Percentiles rank a stretch among this genome's conserved stretches.
Conservation (phyloP, 2,113 vertebrate species). For the Hypanus sabinus region DNA sequence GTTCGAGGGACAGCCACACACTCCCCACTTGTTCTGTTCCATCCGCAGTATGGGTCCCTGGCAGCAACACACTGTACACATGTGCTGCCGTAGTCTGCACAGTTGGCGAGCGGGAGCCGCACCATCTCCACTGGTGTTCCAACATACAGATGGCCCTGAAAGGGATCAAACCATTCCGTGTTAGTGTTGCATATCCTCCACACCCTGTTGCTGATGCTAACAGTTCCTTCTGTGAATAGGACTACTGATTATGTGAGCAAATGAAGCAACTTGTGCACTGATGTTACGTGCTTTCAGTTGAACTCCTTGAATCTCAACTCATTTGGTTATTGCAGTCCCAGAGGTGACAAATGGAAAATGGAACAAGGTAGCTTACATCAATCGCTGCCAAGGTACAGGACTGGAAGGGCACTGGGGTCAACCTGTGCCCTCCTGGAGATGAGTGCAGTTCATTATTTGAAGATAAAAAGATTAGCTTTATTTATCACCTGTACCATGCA, state of each 20-base stretch:
- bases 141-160: constrained; percentile 65
- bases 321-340: too few relatives aligned
- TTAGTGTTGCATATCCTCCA: not conserved
- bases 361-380: too few relatives aligned
- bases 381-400: too few relatives aligned
- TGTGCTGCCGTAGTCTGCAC: constrained; percentile 61
- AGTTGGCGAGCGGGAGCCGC: constrained; percentile 62
- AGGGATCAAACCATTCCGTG: not conserved
- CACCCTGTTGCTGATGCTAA: not conserved
- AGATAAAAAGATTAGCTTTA: too few relatives aligned
- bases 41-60: constrained; percentile 68
- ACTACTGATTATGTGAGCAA: not conserved
- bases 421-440: too few relatives aligned
- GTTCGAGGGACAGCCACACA: constrained; percentile 56
- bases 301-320: not conserved
- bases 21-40: constrained; percentile 55
- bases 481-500: too few relatives aligned
- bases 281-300: not conserved
- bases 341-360: too few relatives aligned
- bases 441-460: too few relatives aligned
- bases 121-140: constrained; percentile 62
- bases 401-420: too few relatives aligned
- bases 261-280: too few relatives aligned
- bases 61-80: constrained; percentile 68
- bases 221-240: not conserved